A percentile compares a stretch with the other conserved stretches of the same genome.
Conservation (phyloP, 2,113 vertebrate genomes). For the Tragelaphus imberbis region DNA sequence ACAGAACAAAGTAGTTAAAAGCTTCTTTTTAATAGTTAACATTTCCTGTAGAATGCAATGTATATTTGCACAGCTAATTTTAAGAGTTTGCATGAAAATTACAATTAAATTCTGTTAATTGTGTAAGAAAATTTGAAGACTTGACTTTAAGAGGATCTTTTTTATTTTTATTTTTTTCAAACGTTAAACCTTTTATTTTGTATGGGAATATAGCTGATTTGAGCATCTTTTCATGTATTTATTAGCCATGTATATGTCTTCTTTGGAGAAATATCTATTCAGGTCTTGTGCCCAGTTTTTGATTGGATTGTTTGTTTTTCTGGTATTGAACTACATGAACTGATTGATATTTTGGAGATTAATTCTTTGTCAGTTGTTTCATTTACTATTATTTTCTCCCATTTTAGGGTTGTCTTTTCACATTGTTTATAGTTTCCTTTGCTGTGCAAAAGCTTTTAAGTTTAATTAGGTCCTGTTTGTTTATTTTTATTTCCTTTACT, state of each 20-base stretch:
- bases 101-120: background rate
- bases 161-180: background rate
- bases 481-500: background rate
- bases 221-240: background rate
- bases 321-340: background rate
- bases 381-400: background rate
- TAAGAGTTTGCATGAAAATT: conserved; percentile 19
- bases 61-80: background rate
- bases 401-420: background rate
- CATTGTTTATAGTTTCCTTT: background rate
- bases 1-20: background rate
- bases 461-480: background rate
- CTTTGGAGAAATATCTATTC: background rate
- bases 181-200: background rate
- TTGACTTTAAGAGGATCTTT: background rate
- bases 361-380: background rate
- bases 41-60: background rate
- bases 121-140: background rate
- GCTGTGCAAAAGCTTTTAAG: background rate
- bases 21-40: background rate
- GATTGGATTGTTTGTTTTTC: background rate
- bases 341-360: background rate
- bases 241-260: background rate
- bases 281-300: background rate
- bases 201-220: background rate